Conservation (phyloP, 2,797 vertebrate genomes). For the Monodelphis domestica region DNA sequence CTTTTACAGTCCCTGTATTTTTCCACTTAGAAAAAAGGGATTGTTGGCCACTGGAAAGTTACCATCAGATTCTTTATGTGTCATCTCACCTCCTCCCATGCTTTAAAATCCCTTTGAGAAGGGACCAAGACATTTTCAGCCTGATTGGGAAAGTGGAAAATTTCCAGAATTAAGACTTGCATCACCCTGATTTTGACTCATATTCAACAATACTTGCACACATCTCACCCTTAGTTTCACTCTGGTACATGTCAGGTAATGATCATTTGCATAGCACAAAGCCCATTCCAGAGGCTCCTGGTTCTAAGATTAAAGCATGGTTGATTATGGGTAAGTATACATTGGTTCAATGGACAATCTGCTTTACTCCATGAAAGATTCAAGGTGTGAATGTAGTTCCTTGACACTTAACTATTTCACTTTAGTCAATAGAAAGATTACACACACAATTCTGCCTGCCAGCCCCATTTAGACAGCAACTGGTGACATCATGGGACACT, state of each 20-base stretch:
- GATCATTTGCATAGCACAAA: conserved; percentile 36
- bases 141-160: conserved; percentile 44
- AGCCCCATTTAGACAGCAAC: conserved; percentile 41
- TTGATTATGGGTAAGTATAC: neutral
- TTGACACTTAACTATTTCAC: conserved; percentile 9
- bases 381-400: conserved; percentile 1
- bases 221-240: neutral
- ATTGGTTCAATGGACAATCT: neutral
- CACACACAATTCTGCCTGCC: conserved; percentile 11
- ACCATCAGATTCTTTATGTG: conserved; percentile 67
- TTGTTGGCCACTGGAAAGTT: conserved; percentile 72
- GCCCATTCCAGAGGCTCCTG: neutral
- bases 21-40: conserved; percentile 68
- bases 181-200: neutral
- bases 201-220: neutral
- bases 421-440: neutral
- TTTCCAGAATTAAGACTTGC: conserved; percentile 30
- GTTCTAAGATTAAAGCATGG: neutral
- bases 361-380: neutral
- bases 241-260: neutral
- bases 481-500: conserved; percentile 7
- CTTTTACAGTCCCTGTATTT: conserved; percentile 52
- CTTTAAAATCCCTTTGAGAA: conserved; percentile 20
- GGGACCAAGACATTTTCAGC: conserved; percentile 49
- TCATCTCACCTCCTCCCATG: conserved; percentile 46